Percentiles rank a stretch among this genome's conserved stretches.
Evolutionary conservation across 2,888 invertebrate species (phyloP).

Genomic region (Agonopterix heracliana): DNA sequence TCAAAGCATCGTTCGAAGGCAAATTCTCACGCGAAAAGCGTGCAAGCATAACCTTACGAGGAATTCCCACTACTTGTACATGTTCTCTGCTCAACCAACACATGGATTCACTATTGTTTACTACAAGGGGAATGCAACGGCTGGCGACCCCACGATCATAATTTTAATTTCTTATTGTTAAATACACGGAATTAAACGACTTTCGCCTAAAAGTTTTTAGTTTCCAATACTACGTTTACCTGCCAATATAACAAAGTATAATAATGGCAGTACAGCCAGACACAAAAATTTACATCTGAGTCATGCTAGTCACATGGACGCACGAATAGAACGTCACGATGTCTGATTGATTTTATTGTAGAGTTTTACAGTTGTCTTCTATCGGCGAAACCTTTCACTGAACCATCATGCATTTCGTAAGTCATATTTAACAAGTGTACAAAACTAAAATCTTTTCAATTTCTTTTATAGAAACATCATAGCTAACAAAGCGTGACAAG

Average conservation of each 20-base stretch:
- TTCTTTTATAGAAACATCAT: slow-evolving; percentile 25
- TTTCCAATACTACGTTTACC: not conserved
- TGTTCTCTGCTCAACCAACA: slow-evolving; percentile 13
- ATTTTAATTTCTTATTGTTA: not conserved
- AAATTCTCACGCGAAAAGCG: slow-evolving; percentile 55
- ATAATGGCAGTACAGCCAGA: too few species aligned
- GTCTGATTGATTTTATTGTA: slow-evolving; percentile 12
- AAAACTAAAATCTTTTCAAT: slow-evolving; percentile 9
- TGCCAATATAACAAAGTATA: too few species aligned
- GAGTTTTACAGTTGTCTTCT: slow-evolving; percentile 7
- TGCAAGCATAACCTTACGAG: slow-evolving; percentile 42
- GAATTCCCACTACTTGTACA: slow-evolving; percentile 22
- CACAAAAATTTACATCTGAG: too few species aligned
- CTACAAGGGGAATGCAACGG: slow-evolving; percentile 9
- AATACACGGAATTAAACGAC: not conserved
- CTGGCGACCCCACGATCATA: not conserved
- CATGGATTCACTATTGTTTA: slow-evolving; percentile 22
- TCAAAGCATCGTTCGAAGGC: slow-evolving; percentile 35
- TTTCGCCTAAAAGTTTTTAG: not conserved
- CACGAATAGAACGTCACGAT: slow-evolving; percentile 11
- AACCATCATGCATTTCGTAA: slow-evolving; percentile 20
- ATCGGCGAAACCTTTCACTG: slow-evolving; percentile 27
- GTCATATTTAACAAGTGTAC: slow-evolving; percentile 10
- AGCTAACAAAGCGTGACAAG: slow-evolving; percentile 37
- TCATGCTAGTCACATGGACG: slow-evolving; percentile 5